Evolutionary conservation across 1,140 invertebrate species (phyloP), one percentile per base, ranked within the genome.

Genomic region (Dermatophagoides farinae): DNA sequence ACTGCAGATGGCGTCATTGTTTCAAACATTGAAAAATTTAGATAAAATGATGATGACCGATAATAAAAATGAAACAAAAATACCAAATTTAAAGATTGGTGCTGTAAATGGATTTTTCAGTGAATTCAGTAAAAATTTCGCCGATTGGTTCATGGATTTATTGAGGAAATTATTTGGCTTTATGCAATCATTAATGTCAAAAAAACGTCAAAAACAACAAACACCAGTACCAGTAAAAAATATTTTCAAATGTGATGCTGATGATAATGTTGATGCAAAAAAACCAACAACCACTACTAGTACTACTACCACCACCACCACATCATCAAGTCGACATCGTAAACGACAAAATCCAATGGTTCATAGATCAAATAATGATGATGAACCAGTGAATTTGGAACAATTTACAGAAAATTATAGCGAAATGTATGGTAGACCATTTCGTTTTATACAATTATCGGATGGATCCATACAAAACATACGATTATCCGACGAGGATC

Each of bases 81-180:
- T 9, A 54, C 57, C 57, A 59, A 59, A 59, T 37, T 18, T 59
- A 14, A 59, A 59, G 60, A 52, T 59, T 18, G 57, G 57, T 14
- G 57, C 57, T 54, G 57, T 59, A 5, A 59, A 59, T 31, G n/a
- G 51, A 4, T 59, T 59, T 23, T 59, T 59, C 25, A 31, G 6
- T 52, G 57, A 59, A 10, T 59, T 59, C 2, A 16, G 54, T 4
- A 52, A 47, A 38, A 4, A 4, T 18, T 52, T 59, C 5, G 57
- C 54, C 23, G 57, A 59, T n/a, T 39, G 59, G 57, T n/a, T 59
- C 5, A 59, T 12, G 1, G 11, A 59, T 31, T 38, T 59, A 6
- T 61, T 59, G 10, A 5, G 31, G 51, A 59, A 58, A 57, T 18
- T 59, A 4, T 16, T 59, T 20, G 2, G 60, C 5, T 47, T 61